These are phyloP conservation scores for Leptoclinus maculatus DNA, from an alignment of 2,797 vertebrate genomes.

Conservation along the genomic window DNA sequence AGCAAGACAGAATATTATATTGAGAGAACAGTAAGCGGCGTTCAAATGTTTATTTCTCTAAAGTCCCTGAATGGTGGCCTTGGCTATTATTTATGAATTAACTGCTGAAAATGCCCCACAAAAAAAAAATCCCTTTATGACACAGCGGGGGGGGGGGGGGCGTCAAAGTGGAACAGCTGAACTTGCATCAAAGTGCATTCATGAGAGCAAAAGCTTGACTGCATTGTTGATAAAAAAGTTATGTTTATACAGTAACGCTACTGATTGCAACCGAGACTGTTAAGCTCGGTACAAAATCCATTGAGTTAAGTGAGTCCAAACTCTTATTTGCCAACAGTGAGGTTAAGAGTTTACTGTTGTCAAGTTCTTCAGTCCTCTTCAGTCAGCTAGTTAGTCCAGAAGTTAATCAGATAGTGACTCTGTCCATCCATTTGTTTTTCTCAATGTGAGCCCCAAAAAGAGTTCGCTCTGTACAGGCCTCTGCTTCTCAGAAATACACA, in stretches of 20 bases:
- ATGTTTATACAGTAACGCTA: constrained; percentile 17
- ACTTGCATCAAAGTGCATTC: constrained; percentile 42
- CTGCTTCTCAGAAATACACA: constrained; percentile 27
- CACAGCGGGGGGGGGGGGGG: constrained; percentile 32
- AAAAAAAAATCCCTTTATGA: constrained; percentile 35
- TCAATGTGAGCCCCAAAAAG: constrained; percentile 5
- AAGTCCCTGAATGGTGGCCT: constrained; percentile 27
- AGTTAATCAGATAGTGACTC: constrained; percentile 25
- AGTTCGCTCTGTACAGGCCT: constrained; percentile 8
- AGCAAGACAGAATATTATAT: constrained; percentile 43
- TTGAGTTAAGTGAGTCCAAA: not conserved
- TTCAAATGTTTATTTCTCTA: constrained; percentile 58
- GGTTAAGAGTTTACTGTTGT: not conserved
- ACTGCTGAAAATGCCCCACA: constrained; percentile 44
- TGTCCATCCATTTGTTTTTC: constrained; percentile 28
- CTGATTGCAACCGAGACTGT: not conserved
- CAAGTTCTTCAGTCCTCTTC: not conserved
- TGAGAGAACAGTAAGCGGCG: constrained; percentile 32
- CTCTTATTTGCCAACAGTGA: not conserved
- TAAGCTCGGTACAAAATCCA: constrained; percentile 16
- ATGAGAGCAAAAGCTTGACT: constrained; percentile 26
- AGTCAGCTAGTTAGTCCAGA: not conserved
- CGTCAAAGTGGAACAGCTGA: constrained; percentile 41
- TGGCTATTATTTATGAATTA: constrained; percentile 62
- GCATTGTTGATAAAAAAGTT: constrained; percentile 29